Conservation (phyloP, 2,888 invertebrate species). For the Parnassius apollo region DNA sequence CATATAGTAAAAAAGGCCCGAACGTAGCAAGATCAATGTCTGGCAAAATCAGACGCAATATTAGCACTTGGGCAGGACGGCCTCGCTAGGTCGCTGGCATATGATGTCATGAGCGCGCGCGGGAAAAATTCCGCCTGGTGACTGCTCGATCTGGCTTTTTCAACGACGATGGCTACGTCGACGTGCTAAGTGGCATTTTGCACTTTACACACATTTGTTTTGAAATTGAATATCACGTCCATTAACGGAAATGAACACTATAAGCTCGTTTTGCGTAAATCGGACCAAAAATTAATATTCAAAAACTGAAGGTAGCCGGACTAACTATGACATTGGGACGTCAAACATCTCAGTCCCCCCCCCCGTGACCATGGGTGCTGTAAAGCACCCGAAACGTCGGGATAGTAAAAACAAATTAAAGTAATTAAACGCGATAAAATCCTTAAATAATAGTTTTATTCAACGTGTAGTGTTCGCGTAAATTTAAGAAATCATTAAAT, state of each 20-base stretch:
- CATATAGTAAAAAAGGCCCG: slow-evolving; percentile 17
- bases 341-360: too few relatives aligned
- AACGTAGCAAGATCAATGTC: slow-evolving; percentile 40
- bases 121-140: slow-evolving; percentile 54
- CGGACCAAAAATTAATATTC: too few relatives aligned
- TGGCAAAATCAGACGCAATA: slow-evolving; percentile 46
- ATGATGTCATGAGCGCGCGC: slow-evolving; percentile 63
- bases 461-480: too few relatives aligned
- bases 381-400: too few relatives aligned
- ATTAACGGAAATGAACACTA: slow-evolving; percentile 9
- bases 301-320: too few relatives aligned
- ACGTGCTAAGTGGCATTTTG: slow-evolving; percentile 25
- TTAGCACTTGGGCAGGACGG: slow-evolving; percentile 46
- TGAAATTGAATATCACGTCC: slow-evolving; percentile 2
- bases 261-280: too few relatives aligned
- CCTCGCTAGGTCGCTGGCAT: slow-evolving; percentile 76
- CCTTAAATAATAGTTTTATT: too few relatives aligned
- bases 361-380: too few relatives aligned
- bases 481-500: too few relatives aligned
- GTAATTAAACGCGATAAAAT: too few relatives aligned
- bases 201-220: slow-evolving; percentile 12
- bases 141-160: slow-evolving; percentile 28
- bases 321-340: too few relatives aligned
- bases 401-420: too few relatives aligned
- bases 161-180: slow-evolving; percentile 18